These are phyloP conservation scores for Drosophila kambysellisi DNA, from an alignment of 2,888 invertebrate genomes.

Conservation along the genomic window DNA sequence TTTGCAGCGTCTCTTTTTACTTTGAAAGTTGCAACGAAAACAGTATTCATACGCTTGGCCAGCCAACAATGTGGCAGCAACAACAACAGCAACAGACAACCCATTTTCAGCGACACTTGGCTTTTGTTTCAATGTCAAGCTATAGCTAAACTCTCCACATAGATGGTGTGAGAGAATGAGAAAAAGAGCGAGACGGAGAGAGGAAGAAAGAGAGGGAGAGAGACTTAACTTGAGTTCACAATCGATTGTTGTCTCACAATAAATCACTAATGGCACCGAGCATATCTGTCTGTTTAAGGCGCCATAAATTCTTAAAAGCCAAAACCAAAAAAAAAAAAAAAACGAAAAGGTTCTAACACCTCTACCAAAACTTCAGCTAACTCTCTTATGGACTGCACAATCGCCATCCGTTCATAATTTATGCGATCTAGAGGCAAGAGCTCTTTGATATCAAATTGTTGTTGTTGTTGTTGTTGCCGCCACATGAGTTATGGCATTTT, in stretches of 20 bases:
- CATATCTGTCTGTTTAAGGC: constrained; percentile 72
- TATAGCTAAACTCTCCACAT: constrained; percentile 23
- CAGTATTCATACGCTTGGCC: constrained; percentile 72
- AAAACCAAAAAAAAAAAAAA: constrained; percentile 14
- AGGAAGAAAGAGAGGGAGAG: not conserved
- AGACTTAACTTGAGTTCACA: constrained; percentile 29
- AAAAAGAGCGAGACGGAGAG: constrained; percentile 9
- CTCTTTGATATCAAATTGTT: constrained; percentile 75
- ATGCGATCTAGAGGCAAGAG: constrained; percentile 64
- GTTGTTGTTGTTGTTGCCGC: constrained; percentile 55
- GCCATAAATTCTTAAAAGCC: constrained; percentile 70
- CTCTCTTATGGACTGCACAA: constrained; percentile 44
- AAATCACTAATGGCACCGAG: constrained; percentile 74
- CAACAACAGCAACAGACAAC: constrained; percentile 34
- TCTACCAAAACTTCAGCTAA: constrained; percentile 30
- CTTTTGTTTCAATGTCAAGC: constrained; percentile 74
- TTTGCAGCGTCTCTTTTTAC: constrained; percentile 74
- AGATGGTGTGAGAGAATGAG: constrained; percentile 1
- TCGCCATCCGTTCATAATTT: constrained; percentile 60
- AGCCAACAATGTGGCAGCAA: constrained; percentile 51
- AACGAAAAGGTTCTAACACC: constrained; percentile 75
- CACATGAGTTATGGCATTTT: constrained; percentile 69
- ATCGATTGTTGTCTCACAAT: constrained; percentile 72
- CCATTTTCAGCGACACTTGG: constrained; percentile 58
- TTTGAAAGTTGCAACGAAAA: constrained; percentile 79